Conservation (phyloP, 2,888 invertebrate species). For the Cryptophagus acutangulus region DNA sequence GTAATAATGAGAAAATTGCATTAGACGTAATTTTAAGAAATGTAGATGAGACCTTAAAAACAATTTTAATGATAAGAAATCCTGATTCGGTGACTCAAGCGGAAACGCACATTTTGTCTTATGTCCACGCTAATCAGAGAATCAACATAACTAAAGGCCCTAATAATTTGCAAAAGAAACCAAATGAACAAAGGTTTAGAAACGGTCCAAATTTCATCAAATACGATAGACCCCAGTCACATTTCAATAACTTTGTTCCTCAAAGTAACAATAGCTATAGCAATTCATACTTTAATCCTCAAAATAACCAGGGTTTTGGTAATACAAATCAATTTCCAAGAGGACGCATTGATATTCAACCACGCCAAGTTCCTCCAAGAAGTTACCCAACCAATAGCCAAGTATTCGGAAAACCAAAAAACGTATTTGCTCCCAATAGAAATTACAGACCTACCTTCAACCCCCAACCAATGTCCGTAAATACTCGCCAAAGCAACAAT, state of each 20-base stretch:
- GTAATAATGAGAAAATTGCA: neutral
- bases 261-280: no score
- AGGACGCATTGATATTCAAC: constrained; percentile 8
- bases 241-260: neutral
- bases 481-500: constrained; percentile 1
- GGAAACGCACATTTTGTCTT: neutral
- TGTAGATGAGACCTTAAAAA: neutral
- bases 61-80: neutral
- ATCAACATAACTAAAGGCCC: neutral
- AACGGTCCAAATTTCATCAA: no score
- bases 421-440: constrained; percentile 12
- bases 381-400: constrained; percentile 6
- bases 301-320: no score
- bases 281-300: no score
- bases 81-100: neutral
- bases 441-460: neutral
- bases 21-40: neutral
- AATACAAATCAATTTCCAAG: constrained; percentile 9
- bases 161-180: constrained; percentile 1
- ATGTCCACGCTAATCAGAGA: neutral
- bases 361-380: constrained; percentile 5
- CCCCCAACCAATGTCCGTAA: constrained; percentile 8
- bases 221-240: no score
- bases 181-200: neutral
- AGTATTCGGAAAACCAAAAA: constrained; percentile 10